These are phyloP conservation scores for Zaprionus taronus DNA, from an alignment of 1,140 invertebrate species.

Conservation along the genomic window DNA sequence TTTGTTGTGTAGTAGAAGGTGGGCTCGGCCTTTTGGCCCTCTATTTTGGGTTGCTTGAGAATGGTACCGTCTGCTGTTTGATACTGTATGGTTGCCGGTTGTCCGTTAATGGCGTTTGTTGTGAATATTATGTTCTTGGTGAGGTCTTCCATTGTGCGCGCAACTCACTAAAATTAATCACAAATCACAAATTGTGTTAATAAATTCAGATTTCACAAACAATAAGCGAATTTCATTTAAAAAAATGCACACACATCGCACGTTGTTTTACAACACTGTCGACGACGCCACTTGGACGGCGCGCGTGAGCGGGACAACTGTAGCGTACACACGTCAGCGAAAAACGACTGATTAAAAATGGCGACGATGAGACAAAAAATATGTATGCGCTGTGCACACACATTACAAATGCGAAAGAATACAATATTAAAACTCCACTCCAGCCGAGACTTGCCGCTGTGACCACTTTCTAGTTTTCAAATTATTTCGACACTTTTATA, in stretches of 20 bases:
- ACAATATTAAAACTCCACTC: conserved; percentile 40
- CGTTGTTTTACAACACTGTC: conserved; percentile 61
- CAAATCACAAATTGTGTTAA: conserved; percentile 16
- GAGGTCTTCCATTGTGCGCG: conserved; percentile 78
- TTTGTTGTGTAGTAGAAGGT: conserved; percentile 89
- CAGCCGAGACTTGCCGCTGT: conserved; percentile 15
- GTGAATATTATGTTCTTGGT: conserved; percentile 84
- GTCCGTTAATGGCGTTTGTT: conserved; percentile 79
- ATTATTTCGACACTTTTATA: neutral
- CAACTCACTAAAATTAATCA: conserved; percentile 36
- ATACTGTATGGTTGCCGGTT: conserved; percentile 83
- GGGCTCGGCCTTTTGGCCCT: conserved; percentile 84
- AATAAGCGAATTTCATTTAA: conserved; percentile 24
- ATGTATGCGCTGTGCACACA: conserved; percentile 58
- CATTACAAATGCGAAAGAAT: conserved; percentile 42
- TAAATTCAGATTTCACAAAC: conserved; percentile 12
- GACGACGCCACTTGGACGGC: conserved; percentile 38
- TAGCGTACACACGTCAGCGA: conserved; percentile 63
- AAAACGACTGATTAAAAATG: conserved; percentile 77
- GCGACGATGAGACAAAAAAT: conserved; percentile 75
- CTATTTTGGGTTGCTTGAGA: conserved; percentile 83
- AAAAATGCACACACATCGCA: conserved; percentile 27
- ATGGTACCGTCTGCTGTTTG: conserved; percentile 83
- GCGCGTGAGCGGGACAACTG: conserved; percentile 45
- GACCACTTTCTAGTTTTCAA: conserved; percentile 2